phyloP scores from a whole-genome alignment of 2,797 vertebrate species.

The Gorsachius magnificus region DNA sequence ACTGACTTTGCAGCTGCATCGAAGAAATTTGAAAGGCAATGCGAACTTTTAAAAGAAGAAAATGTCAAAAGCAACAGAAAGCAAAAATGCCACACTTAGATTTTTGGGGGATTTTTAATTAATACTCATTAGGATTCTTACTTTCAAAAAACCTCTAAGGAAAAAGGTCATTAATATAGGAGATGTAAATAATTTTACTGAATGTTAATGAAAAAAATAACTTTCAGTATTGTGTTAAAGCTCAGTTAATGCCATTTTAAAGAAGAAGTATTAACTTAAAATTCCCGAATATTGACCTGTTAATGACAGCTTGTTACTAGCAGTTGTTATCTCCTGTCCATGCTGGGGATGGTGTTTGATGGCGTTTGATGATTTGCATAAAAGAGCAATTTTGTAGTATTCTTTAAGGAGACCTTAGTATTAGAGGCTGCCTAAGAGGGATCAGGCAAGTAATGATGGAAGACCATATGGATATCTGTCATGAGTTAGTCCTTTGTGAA shows the following conservation, averaged over 20 bases:
- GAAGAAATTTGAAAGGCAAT: neutral
- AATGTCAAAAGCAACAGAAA: neutral
- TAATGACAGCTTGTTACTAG: neutral
- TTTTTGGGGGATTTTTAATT: neutral
- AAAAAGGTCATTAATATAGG: neutral
- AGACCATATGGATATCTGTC: neutral
- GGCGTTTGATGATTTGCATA: neutral
- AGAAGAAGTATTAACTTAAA: neutral
- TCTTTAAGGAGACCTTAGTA: neutral
- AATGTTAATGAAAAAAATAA: neutral
- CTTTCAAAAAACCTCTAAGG: neutral
- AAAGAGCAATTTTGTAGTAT: neutral
- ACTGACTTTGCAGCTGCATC: neutral
- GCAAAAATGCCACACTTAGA: neutral
- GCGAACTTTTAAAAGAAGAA: neutral
- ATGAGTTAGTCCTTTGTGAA: neutral
- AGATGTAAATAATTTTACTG: neutral
- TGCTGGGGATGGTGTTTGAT: neutral
- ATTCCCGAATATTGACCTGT: neutral
- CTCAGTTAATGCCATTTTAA: neutral
- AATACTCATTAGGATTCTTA: neutral
- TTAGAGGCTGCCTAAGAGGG: neutral
- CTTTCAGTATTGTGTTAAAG: neutral
- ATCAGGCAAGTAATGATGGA: neutral
- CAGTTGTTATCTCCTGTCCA: neutral